Evolutionary conservation across 2,113 vertebrate species (phyloP), one percentile per base, ranked within the genome.

Genomic region (Aegypius monachus): DNA sequence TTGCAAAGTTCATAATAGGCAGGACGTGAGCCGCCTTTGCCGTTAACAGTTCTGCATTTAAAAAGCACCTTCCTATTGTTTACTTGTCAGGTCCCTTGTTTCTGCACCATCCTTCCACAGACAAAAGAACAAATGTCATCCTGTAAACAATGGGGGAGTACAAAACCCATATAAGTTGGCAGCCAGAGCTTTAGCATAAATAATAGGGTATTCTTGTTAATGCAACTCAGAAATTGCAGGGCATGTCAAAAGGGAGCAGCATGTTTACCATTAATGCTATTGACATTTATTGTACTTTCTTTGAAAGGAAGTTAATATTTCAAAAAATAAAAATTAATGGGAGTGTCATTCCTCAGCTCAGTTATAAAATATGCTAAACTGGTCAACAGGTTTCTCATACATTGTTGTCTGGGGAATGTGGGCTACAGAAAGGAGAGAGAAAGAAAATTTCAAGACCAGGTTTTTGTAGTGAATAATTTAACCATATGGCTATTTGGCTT

Each of bases 271-370:
- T 92, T 91, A 53, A 94, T 94, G 92, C 65, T 95, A 53, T 68
- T 93, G 94, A 88, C 90, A 95, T 82, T 93, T 88, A 94, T 84
- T 91, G 21, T 26, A 77, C 43, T 96, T 96, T 63, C 75, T 96
- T 91, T 84, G 92, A 95, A 97, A 97, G 73, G 80, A 96, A 86
- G 63, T 79, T 97, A 92, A 65, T 92, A 96, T 96, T 93, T 97
- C 92, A 95, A 83, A 95, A 81, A 93, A 70, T 63, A n/a, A 32
- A 29, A 98, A 96, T 84, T 65, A 95, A 91, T 91, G 79, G 83
- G 73, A 94, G 55, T 83, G 96, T 96, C 83, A 87, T 90, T 94
- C 86, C 91, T 97, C 78, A 88, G 70, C 71, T 93, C 92, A 88
- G 89, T 96, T 88, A 94, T 97, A 61, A 96, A 93, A 67, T 65